Evolutionary conservation across 2,113 vertebrate genomes (phyloP).

Genomic region (Nesoenas mayeri): DNA sequence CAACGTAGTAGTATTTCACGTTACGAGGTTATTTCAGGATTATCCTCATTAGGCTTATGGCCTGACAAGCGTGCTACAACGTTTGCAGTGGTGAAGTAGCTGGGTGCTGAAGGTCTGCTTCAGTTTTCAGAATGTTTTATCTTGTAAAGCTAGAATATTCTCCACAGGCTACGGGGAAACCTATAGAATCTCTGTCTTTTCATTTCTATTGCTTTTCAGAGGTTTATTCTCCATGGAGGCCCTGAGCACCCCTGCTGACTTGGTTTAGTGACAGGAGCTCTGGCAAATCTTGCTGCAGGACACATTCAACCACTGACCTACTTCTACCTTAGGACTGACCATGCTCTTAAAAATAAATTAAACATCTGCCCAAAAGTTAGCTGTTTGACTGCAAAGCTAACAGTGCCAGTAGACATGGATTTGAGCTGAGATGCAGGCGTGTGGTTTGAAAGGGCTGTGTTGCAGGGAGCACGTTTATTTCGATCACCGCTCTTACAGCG

Average conservation of each 20-base stretch:
- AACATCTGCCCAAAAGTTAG: background rate
- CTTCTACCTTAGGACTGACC: background rate
- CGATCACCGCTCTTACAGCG: background rate
- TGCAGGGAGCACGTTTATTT: background rate
- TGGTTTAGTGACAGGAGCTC: background rate
- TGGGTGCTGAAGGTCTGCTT: background rate
- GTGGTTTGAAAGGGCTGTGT: background rate
- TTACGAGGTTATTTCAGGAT: background rate
- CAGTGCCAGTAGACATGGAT: background rate
- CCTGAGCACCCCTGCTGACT: background rate
- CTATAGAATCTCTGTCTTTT: background rate
- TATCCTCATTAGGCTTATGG: background rate
- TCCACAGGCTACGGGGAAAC: background rate
- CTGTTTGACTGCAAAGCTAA: background rate
- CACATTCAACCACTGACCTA: slow-evolving; percentile 13
- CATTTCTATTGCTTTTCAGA: background rate
- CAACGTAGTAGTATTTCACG: background rate
- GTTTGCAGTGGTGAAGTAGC: background rate
- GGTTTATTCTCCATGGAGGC: background rate
- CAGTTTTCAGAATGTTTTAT: background rate
- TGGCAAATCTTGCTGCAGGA: background rate
- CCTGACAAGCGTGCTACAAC: background rate
- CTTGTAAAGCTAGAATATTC: background rate
- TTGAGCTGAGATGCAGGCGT: background rate
- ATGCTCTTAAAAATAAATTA: background rate